Conservation (phyloP, 1,140 invertebrate genomes). For the Aphidius gifuensis region DNA sequence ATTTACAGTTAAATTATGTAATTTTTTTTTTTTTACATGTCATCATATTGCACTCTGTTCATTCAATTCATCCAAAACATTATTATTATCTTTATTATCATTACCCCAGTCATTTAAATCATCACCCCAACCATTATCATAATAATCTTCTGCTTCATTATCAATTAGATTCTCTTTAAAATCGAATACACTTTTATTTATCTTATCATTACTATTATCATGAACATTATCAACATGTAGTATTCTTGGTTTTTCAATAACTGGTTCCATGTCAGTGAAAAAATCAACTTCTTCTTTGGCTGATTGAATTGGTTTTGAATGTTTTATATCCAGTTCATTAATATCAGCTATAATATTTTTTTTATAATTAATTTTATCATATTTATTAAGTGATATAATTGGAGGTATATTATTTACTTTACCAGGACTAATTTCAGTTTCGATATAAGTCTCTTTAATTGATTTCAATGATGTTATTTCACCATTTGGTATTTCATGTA, state of each 20-base stretch:
- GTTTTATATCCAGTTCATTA: constrained; percentile 71
- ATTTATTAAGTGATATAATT: no score
- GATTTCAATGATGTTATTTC: background rate
- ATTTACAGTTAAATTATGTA: no score
- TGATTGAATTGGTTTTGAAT: constrained; percentile 56
- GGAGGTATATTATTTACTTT: no score
- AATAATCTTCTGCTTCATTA: constrained; percentile 27
- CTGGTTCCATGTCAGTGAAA: constrained; percentile 80
- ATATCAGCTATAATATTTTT: constrained; percentile 63
- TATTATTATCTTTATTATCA: constrained; percentile 8
- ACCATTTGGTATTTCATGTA: constrained; percentile 49
- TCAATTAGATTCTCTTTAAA: constrained; percentile 26
- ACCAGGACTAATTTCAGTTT: no score
- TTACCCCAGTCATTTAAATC: constrained; percentile 48
- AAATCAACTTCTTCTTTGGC: constrained; percentile 62
- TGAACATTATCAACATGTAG: constrained; percentile 44
- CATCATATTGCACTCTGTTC: background rate
- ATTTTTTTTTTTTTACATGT: background rate
- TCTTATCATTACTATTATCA: constrained; percentile 20
- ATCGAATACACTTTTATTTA: constrained; percentile 44
- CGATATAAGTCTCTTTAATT: no score
- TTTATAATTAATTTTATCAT: constrained; percentile 27
- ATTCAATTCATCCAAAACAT: constrained; percentile 1
- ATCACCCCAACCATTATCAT: constrained; percentile 46
- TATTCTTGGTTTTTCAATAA: constrained; percentile 66